Conservation (phyloP, 2,113 vertebrate genomes). For the Solea solea region DNA sequence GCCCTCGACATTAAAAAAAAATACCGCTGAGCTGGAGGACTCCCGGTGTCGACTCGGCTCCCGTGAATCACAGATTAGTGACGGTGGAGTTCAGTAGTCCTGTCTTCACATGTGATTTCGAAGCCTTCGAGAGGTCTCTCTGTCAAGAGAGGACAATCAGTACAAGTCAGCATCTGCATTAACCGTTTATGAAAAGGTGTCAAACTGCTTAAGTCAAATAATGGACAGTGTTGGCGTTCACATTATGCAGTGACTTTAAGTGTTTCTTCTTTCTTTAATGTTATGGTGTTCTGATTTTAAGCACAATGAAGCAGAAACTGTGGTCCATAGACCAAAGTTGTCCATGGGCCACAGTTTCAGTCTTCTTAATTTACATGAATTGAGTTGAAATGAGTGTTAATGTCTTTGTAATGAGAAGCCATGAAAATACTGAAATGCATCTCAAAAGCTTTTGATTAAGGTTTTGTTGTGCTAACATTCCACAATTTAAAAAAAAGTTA, state of each 20-base stretch:
- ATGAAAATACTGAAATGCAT: too few species aligned
- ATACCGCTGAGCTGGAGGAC: slow-evolving; percentile 3
- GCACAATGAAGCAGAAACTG: too few species aligned
- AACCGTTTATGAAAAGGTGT: background rate
- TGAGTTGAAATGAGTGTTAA: too few species aligned
- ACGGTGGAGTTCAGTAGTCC: slow-evolving; percentile 81
- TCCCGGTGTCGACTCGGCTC: background rate
- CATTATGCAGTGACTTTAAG: background rate
- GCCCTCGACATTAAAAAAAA: slow-evolving; percentile 9
- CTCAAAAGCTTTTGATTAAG: too few species aligned
- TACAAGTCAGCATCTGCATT: background rate
- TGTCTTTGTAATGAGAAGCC: too few species aligned
- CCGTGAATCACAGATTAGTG: slow-evolving; percentile 62
- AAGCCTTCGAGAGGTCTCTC: slow-evolving; percentile 76
- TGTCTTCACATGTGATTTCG: slow-evolving; percentile 68
- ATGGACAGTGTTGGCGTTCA: background rate
- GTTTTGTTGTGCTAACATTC: too few species aligned
- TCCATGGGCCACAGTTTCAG: too few species aligned
- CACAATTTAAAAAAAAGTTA: too few species aligned
- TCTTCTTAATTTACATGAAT: too few species aligned
- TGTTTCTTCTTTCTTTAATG: too few species aligned
- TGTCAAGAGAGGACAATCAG: slow-evolving; percentile 38
- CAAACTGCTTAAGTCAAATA: background rate
- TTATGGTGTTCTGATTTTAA: too few species aligned
- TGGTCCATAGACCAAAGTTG: too few species aligned